These are phyloP conservation scores for Pterostichus madidus DNA, from an alignment of 2,888 invertebrate genomes.

Conservation along the genomic window DNA sequence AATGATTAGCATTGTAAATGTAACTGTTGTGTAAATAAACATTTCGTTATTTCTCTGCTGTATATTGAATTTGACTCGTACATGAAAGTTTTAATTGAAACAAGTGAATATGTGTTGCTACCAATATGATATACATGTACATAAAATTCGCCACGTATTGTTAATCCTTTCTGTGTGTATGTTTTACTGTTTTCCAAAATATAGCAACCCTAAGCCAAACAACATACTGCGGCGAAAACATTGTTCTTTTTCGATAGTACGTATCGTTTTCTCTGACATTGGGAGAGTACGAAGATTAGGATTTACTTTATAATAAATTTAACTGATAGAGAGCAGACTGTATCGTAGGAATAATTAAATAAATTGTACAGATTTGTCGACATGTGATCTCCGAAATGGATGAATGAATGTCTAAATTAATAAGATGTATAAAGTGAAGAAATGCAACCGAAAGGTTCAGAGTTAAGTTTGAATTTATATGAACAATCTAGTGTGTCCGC, in stretches of 20 bases:
- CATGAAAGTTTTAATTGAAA: background rate
- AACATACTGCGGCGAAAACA: slow-evolving; percentile 31
- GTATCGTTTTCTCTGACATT: background rate
- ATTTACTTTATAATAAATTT: slow-evolving; percentile 57
- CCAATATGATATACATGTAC: slow-evolving; percentile 48
- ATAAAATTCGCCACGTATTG: slow-evolving; percentile 53
- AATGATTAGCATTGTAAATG: slow-evolving; percentile 11
- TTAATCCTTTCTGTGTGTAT: slow-evolving; percentile 59
- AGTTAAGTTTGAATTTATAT: slow-evolving; percentile 42
- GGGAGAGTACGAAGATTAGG: slow-evolving; percentile 40
- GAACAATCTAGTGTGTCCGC: slow-evolving; percentile 44
- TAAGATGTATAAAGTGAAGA: slow-evolving; percentile 36
- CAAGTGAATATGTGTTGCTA: slow-evolving; percentile 23
- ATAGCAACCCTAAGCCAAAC: slow-evolving; percentile 39
- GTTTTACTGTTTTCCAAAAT: slow-evolving; percentile 65
- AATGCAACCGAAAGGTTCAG: background rate
- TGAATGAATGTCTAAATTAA: slow-evolving; percentile 50
- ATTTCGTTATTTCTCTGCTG: background rate
- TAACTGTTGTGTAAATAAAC: background rate
- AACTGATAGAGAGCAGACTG: slow-evolving; percentile 65
- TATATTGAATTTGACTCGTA: no score
- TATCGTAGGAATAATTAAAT: slow-evolving; percentile 60
- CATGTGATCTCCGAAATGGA: slow-evolving; percentile 57
- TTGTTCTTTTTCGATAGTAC: slow-evolving; percentile 2
- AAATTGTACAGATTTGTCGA: slow-evolving; percentile 63